Conservation (phyloP, 2,113 vertebrate genomes). For the Catharus bicknelli region DNA sequence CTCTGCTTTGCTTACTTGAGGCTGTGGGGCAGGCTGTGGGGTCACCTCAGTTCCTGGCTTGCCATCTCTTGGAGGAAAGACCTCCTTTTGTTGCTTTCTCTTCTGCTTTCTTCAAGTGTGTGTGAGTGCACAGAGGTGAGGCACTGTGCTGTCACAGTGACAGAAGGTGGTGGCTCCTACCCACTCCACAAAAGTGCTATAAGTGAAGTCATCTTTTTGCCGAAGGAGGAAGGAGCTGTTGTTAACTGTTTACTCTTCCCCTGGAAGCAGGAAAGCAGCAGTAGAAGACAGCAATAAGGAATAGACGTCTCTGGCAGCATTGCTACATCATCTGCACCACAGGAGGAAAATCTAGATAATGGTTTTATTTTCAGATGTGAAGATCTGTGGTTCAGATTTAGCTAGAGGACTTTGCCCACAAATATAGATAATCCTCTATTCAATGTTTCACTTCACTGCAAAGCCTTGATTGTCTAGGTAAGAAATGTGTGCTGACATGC, state of each 20-base stretch:
- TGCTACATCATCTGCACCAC: neutral
- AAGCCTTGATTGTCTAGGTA: neutral
- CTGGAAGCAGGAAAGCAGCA: neutral
- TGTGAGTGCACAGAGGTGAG: neutral
- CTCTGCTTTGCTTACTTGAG: neutral
- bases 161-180: neutral
- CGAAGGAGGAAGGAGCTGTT: neutral
- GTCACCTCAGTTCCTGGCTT: neutral
- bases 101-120: neutral
- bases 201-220: neutral
- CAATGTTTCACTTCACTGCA: neutral
- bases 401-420: neutral
- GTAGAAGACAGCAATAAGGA: neutral
- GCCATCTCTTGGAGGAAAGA: neutral
- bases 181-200: neutral
- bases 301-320: neutral
- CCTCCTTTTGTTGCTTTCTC: neutral
- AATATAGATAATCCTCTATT: conserved; percentile 13
- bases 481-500: neutral
- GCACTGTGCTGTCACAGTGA: neutral
- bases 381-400: conserved; percentile 32
- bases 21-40: neutral
- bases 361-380: conserved; percentile 3
- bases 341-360: conserved; percentile 24
- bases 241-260: neutral